A percentile compares a stretch with the other conserved stretches of the same genome.
phyloP scores from a whole-genome alignment of 2,797 vertebrate genomes.

The Phoebastria nigripes region DNA sequence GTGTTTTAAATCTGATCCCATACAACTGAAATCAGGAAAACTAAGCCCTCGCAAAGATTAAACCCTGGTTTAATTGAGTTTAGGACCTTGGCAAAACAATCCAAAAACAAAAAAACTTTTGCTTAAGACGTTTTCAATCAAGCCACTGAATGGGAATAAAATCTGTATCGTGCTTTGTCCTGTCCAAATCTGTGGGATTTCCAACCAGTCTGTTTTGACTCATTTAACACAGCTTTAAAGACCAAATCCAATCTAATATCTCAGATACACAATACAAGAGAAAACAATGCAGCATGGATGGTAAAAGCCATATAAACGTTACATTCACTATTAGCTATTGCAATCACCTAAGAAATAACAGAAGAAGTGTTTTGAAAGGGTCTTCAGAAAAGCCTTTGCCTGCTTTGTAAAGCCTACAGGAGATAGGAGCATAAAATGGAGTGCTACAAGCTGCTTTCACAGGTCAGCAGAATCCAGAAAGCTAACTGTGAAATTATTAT shows the following conservation, averaged over 20 bases:
- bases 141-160: background rate
- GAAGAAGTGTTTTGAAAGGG: background rate
- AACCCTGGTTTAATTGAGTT: background rate
- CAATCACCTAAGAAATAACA: background rate
- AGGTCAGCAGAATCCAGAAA: background rate
- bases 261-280: background rate
- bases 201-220: background rate
- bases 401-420: background rate
- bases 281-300: background rate
- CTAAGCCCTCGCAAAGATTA: background rate
- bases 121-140: background rate
- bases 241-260: background rate
- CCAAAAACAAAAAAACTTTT: rapidly evolving
- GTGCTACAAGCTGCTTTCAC: background rate
- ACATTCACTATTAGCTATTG: background rate
- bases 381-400: background rate
- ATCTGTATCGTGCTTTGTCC: background rate
- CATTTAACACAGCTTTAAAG: background rate
- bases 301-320: background rate
- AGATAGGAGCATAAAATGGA: background rate
- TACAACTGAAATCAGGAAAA: background rate
- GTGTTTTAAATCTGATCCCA: background rate
- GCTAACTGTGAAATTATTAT: background rate
- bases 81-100: background rate
- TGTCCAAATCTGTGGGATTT: background rate